Evolutionary conservation across 2,113 vertebrate genomes (phyloP).

Genomic region (Siphamia tubifer): DNA sequence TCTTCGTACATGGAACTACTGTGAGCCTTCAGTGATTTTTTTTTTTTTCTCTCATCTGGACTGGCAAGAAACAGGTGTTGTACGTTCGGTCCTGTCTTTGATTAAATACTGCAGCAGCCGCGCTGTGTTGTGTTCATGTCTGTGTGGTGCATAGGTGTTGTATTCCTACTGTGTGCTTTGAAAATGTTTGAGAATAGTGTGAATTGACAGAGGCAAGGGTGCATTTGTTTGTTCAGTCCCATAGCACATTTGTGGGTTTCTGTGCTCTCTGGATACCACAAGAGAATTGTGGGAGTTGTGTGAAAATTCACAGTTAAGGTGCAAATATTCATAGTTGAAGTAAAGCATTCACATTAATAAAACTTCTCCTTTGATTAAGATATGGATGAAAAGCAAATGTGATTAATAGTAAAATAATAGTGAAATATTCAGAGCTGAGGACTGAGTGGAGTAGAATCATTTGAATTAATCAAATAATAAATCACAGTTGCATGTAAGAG

Average conservation of each 20-base stretch:
- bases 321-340: conserved; percentile 29
- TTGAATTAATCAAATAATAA: too few species aligned
- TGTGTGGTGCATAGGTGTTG: conserved; percentile 15
- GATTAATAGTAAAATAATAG: background rate
- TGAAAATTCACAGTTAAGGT: conserved; percentile 58
- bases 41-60: background rate
- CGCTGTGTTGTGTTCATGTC: conserved; percentile 3
- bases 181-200: background rate
- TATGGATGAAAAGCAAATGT: background rate
- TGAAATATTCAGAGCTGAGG: too few species aligned
- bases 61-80: conserved; percentile 11
- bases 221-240: conserved; percentile 6
- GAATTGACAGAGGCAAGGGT: background rate
- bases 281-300: conserved; percentile 52
- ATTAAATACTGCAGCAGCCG: conserved; percentile 9
- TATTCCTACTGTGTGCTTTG: background rate
- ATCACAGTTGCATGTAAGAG: background rate
- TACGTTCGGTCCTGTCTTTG: conserved; percentile 3
- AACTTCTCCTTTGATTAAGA: conserved; percentile 5
- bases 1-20: background rate
- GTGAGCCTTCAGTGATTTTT: background rate
- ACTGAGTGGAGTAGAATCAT: too few species aligned
- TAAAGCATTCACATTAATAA: conserved; percentile 15
- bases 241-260: conserved; percentile 21
- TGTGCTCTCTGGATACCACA: conserved; percentile 10